phyloP scores from a whole-genome alignment of 53 echinoderm and acorn worm species.

The Crossaster papposus region DNA sequence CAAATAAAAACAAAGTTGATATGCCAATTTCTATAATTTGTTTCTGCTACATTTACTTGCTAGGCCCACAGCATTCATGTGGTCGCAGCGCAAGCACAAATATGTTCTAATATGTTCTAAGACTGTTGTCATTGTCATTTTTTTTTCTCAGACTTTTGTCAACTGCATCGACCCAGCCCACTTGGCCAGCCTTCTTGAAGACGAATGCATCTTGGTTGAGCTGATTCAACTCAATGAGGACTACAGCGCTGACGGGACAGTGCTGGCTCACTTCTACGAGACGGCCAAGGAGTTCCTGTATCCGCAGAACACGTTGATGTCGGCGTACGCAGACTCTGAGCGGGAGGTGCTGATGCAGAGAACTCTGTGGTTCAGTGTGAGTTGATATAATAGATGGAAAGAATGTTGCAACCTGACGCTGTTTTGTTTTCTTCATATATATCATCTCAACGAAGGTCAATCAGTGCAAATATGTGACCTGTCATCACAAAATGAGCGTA shows the following conservation, averaged over 20 bases:
- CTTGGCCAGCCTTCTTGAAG: slow-evolving; percentile 72
- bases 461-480: no score
- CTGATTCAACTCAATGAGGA: slow-evolving; percentile 91
- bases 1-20: no score
- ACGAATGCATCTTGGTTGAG: slow-evolving; percentile 85
- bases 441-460: no score
- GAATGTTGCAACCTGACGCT: no score
- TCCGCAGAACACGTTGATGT: slow-evolving; percentile 79
- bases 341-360: slow-evolving; percentile 86
- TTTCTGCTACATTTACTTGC: no score
- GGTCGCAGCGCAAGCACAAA: no score
- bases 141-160: slow-evolving; percentile 73
- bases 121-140: neutral
- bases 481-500: no score
- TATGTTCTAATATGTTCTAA: no score
- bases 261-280: slow-evolving; percentile 81
- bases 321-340: slow-evolving; percentile 85
- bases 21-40: no score
- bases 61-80: no score
- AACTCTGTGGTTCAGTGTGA: slow-evolving; percentile 94
- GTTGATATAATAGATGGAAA: neutral
- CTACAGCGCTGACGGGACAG: slow-evolving; percentile 76
- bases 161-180: slow-evolving; percentile 89
- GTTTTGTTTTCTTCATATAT: no score
- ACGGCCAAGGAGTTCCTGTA: slow-evolving; percentile 86